Base-by-base conservation (phyloP, 2,888 invertebrate species). In the Apocheima hispidaria region DNA sequence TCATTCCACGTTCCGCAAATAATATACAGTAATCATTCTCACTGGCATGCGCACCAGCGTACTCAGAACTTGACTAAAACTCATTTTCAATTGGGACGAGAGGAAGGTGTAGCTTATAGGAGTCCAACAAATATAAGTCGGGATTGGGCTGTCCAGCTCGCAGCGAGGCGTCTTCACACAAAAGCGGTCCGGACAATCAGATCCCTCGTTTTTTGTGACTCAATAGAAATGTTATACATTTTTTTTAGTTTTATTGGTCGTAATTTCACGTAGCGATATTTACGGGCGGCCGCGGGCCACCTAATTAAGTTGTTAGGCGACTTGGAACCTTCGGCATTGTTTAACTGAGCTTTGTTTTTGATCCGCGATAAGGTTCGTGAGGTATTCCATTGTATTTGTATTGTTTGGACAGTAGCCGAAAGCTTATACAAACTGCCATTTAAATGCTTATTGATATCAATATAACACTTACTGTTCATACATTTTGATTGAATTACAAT, bases 191-290 rank as follows among this genome's bases (percentile, higher is more conserved):
- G 87, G 86, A 91, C 90, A 89, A 90, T 91, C 90, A 80, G 84
- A 86, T 81, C 81, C 84, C 83, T 81, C 81, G 77, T 86, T 92
- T 92, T 92, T 92, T 92, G 88, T 91, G 81, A 81, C 80, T 86
- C 87, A 89, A 92, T 91, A 92, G 90, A 92, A 92, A 91, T 90
- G 90, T 91, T 90, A 90, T 91, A 88, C 83, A 86, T 90, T 92
- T 91, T 65, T 28, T 92, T 92, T 89, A 74, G 83, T 89, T 91
- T 91, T 91, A 92, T 91, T 86, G 88, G 87, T 88, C 91, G 88
- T 92, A 89, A 92, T 92, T 92, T 92, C 83, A 90, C 91, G 86
- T 91, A 77, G 83, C 85, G 82, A 90, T 92, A 91, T 92, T 92
- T 92, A 92, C 89, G 90, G 88, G 84, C 89, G 85, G 86, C 89